Base-by-base conservation (phyloP, 2,797 vertebrate genomes). In the Crypturellus tataupa region DNA sequence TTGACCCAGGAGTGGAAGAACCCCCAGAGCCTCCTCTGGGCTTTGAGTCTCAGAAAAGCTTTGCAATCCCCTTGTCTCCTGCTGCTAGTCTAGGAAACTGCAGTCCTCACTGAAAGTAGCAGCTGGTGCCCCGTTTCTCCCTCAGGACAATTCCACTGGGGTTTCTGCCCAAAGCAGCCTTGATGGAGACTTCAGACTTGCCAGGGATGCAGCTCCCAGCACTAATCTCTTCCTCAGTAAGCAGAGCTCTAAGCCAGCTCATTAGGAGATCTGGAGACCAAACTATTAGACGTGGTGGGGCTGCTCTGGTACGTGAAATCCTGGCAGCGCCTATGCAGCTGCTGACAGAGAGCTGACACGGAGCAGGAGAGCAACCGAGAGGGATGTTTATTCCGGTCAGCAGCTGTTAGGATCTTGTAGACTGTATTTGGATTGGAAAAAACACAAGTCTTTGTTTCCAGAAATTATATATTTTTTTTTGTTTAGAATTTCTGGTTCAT, bases 261-360 rank as follows among this genome's bases (percentile, higher is more conserved):
- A 70, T 80, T 8, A 92, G 77, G 44, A 88, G 56, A 60, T 63
- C 84, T 95, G 93, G 84, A 94, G 88, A 55, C 46, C 86, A 79
- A 80, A 90, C 25, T 60, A 40, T 77, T 4, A 1, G 89, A 80
- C 47, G 75, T 73, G 60, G 79, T n/a, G 31, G 49, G 44, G 58
- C 68, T 89, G 47, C 72, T 63, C 76, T 92, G 65, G 89, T 89
- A 96, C 89, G 49, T 2, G 13, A 92, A 94, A 96, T 94, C 85
- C 79, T 60, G 69, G 44, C 64, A 92, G 72, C 1, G 13, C 19
- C 92, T 62, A n/a, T 82, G 91, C 96, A 96, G 87, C 92, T 95
- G 94, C 79, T 80, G 71, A 76, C 84, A 58, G 39, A 87, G 89
- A 82, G 39, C 85, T 87, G 84, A 90, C 75, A 56, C 31, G 70